phyloP scores from a whole-genome alignment of 2,888 invertebrate species.

The Lasioglossum pauxillum region DNA sequence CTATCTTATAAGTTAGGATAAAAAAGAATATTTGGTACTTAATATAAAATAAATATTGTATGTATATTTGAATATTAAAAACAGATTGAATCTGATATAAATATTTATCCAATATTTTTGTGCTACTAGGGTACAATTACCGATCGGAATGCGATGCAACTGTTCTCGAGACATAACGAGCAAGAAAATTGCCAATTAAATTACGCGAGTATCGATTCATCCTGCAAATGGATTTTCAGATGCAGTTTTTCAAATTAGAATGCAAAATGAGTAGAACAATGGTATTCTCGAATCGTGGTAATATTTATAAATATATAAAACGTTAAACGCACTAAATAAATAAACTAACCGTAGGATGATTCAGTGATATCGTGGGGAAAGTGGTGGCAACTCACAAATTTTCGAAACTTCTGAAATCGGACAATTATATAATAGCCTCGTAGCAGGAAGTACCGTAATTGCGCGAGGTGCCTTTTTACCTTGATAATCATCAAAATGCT shows the following conservation, averaged over 20 bases:
- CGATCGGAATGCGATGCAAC: background rate
- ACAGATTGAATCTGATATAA: too few relatives aligned
- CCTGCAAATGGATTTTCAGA: background rate
- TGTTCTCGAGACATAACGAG: background rate
- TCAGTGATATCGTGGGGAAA: conserved; percentile 22
- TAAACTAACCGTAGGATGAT: background rate
- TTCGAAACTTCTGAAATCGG: conserved; percentile 60
- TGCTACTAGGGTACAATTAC: too few relatives aligned
- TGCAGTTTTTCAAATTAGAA: background rate
- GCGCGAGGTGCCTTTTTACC: conserved; percentile 36
- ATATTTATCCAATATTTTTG: too few relatives aligned
- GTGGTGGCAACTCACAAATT: conserved; percentile 32
- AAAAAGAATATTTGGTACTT: too few relatives aligned
- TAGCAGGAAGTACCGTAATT: conserved; percentile 42
- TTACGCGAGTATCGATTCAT: background rate
- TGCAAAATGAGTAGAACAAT: background rate
- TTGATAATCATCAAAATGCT: conserved; percentile 59
- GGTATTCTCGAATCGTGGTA: background rate
- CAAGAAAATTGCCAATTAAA: background rate
- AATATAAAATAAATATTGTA: too few relatives aligned
- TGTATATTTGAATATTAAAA: too few relatives aligned
- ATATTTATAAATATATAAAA: too few relatives aligned
- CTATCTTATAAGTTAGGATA: too few relatives aligned
- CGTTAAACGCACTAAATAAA: background rate
- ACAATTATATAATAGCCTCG: conserved; percentile 36